phyloP scores from a whole-genome alignment of 2,113 vertebrate genomes.

The Anhinga anhinga region DNA sequence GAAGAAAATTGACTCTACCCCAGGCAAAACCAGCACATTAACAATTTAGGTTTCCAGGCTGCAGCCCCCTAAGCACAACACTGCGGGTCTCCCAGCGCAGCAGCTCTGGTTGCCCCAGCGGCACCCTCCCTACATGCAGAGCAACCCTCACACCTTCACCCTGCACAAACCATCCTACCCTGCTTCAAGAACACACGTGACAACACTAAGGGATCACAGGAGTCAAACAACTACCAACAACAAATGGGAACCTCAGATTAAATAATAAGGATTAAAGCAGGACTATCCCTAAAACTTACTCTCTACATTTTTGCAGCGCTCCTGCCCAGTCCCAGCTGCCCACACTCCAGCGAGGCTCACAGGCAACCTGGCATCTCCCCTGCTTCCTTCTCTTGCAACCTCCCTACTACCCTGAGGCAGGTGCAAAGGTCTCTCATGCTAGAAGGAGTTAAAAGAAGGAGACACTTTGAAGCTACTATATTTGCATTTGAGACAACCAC shows the following conservation, averaged over 20 bases:
- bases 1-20: no score
- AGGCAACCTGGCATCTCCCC: background rate
- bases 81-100: background rate
- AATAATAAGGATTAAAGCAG: background rate
- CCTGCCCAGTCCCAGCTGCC: background rate
- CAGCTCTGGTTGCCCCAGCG: background rate
- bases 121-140: background rate
- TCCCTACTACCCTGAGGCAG: background rate
- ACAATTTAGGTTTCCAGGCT: background rate
- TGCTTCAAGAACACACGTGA: background rate
- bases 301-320: background rate
- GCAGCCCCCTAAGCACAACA: background rate
- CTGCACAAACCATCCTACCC: background rate
- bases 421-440: background rate
- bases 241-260: background rate
- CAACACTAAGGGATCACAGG: background rate
- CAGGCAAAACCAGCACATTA: background rate
- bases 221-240: background rate
- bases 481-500: background rate
- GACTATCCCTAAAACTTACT: background rate
- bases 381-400: background rate
- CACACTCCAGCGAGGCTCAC: rapidly evolving
- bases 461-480: background rate
- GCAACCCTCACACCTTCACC: background rate
- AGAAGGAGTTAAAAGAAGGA: background rate